These are phyloP conservation scores for Heliconius erato DNA, from an alignment of 2,888 invertebrate genomes.

Conservation along the genomic window DNA sequence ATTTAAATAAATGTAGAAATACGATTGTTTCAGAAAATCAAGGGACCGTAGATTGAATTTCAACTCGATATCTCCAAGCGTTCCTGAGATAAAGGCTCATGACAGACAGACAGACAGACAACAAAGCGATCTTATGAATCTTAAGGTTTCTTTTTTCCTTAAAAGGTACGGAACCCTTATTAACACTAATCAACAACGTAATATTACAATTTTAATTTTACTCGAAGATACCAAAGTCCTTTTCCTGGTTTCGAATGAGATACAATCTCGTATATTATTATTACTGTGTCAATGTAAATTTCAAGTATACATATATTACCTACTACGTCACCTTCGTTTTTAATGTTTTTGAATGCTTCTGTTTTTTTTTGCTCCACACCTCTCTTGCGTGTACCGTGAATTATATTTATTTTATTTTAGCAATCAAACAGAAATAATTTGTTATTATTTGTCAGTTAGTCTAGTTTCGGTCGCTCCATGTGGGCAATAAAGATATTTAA, in stretches of 20 bases:
- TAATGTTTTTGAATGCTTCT: background rate
- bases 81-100: too few species aligned
- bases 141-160: too few species aligned
- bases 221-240: slow-evolving; percentile 2
- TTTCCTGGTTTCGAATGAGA: slow-evolving; percentile 4
- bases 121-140: too few species aligned
- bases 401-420: background rate
- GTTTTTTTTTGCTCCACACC: background rate
- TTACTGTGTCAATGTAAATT: slow-evolving; percentile 3
- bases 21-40: too few species aligned
- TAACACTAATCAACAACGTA: background rate
- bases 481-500: too few species aligned
- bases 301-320: background rate
- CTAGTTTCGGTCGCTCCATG: too few species aligned
- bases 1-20: too few species aligned
- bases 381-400: background rate
- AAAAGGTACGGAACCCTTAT: background rate
- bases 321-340: background rate
- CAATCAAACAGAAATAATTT: background rate
- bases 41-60: too few species aligned
- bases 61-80: too few species aligned
- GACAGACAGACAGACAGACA: too few species aligned
- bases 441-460: too few species aligned
- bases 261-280: slow-evolving; percentile 11
- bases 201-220: slow-evolving; percentile 1